Percentiles rank a stretch among this genome's conserved stretches.
Evolutionary conservation across 1,140 invertebrate species (phyloP).

Genomic region (Thaumatotibia leucotreta): DNA sequence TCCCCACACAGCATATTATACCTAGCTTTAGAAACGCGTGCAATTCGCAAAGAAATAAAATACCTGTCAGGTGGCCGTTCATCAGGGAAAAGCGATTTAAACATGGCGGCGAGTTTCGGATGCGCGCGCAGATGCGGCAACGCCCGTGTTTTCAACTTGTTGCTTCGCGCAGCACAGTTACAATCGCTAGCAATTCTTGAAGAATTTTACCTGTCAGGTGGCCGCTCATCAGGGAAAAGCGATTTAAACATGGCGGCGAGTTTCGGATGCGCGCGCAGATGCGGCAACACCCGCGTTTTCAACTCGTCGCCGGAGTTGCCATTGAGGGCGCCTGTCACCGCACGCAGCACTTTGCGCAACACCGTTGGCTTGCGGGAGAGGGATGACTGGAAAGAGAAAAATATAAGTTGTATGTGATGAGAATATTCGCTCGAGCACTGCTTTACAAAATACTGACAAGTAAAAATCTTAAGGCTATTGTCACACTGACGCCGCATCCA

Average conservation of each 20-base stretch:
- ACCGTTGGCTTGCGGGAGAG: slow-evolving; percentile 78
- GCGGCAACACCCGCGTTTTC: slow-evolving; percentile 81
- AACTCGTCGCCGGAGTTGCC: slow-evolving; percentile 80
- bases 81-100: slow-evolving; percentile 84
- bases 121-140: slow-evolving; percentile 87
- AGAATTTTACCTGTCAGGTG: slow-evolving; percentile 83
- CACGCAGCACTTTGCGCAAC: slow-evolving; percentile 85
- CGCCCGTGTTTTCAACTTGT: slow-evolving; percentile 81
- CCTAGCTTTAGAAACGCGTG: too few relatives aligned
- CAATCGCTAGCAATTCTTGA: too few relatives aligned
- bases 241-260: slow-evolving; percentile 87
- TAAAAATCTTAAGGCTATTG: too few relatives aligned
- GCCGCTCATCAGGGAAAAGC: slow-evolving; percentile 84
- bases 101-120: slow-evolving; percentile 86
- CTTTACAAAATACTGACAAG: too few relatives aligned
- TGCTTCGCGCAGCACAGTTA: too few relatives aligned
- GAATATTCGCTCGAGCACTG: too few relatives aligned
- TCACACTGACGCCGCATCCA: too few relatives aligned
- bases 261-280: slow-evolving; percentile 87
- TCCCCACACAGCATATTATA: too few relatives aligned
- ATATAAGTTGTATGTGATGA: neutral
- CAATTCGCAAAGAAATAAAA: too few relatives aligned
- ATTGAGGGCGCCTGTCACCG: slow-evolving; percentile 60
- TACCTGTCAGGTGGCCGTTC: slow-evolving; percentile 84
- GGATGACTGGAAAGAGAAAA: slow-evolving; percentile 38